Conservation (phyloP, 2,797 vertebrate species). For the Threskiornis aethiopicus region DNA sequence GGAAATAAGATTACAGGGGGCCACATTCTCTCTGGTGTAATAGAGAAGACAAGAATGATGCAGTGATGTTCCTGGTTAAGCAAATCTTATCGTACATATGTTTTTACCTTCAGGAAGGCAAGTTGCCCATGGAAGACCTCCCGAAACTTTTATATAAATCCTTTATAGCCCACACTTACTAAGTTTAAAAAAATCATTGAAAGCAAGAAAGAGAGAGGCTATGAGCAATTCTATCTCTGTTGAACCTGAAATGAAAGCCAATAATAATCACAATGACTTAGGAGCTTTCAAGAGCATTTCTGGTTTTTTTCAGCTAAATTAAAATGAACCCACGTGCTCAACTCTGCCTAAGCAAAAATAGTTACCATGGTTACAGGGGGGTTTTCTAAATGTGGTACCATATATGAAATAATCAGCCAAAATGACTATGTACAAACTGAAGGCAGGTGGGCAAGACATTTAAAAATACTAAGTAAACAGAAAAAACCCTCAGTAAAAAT, state of each 20-base stretch:
- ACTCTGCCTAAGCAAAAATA: slow-evolving; percentile 51
- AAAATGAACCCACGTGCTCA: slow-evolving; percentile 39
- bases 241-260: slow-evolving; percentile 38
- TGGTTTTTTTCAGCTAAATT: slow-evolving; percentile 43
- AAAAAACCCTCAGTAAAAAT: not conserved
- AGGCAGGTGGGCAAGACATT: slow-evolving; percentile 39
- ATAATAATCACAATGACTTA: slow-evolving; percentile 23
- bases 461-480: slow-evolving; percentile 57
- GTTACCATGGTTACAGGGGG: slow-evolving; percentile 64
- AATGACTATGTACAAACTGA: slow-evolving; percentile 48
- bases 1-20: not conserved
- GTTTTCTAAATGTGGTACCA: slow-evolving; percentile 49
- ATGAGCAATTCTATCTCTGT: not conserved
- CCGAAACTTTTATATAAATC: not conserved
- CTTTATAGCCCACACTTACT: not conserved
- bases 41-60: not conserved
- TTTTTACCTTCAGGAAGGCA: not conserved
- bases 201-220: not conserved
- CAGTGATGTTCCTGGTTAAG: not conserved
- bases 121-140: not conserved
- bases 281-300: slow-evolving; percentile 30
- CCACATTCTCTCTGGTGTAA: not conserved
- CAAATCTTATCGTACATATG: not conserved
- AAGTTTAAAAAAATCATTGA: not conserved
- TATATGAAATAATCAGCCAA: slow-evolving; percentile 66